Conservation (phyloP, 2,888 invertebrate species). For the Acanthococcus lagerstroemiae region DNA sequence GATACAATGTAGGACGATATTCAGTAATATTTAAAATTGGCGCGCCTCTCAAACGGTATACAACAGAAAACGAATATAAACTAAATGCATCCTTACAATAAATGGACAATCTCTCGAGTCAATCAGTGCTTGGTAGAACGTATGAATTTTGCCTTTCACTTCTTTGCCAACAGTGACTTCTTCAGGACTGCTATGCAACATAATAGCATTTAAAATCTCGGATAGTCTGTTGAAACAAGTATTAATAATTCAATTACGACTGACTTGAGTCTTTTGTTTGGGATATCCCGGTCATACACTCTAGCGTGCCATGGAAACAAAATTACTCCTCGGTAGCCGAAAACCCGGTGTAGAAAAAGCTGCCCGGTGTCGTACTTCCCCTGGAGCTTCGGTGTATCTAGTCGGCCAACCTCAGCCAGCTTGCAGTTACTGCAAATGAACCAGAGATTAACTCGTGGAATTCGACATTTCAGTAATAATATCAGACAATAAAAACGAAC, state of each 20-base stretch:
- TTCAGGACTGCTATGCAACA: constrained; percentile 38
- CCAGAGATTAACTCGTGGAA: too few relatives aligned
- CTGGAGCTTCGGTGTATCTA: constrained; percentile 73
- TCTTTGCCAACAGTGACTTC: constrained; percentile 59
- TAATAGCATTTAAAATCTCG: not conserved
- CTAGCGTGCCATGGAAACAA: constrained; percentile 94
- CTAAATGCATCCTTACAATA: constrained; percentile 57
- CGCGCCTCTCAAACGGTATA: not conserved
- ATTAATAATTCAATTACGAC: not conserved
- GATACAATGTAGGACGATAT: too few relatives aligned
- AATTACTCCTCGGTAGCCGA: constrained; percentile 94
- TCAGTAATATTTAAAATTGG: not conserved
- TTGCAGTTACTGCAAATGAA: constrained; percentile 47
- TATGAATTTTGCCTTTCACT: constrained; percentile 80
- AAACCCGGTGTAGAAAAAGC: constrained; percentile 88
- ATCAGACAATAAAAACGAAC: too few relatives aligned
- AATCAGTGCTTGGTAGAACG: constrained; percentile 95
- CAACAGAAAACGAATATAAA: not conserved
- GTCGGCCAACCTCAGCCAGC: constrained; percentile 85
- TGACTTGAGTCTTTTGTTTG: constrained; percentile 53
- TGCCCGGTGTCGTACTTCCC: constrained; percentile 95
- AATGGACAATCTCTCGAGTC: constrained; percentile 94
- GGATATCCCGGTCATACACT: constrained; percentile 85
- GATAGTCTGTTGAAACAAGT: too few relatives aligned
- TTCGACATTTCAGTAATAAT: too few relatives aligned